Evolutionary conservation across 2,888 invertebrate species (phyloP).

Genomic region (Eilema caniola): DNA sequence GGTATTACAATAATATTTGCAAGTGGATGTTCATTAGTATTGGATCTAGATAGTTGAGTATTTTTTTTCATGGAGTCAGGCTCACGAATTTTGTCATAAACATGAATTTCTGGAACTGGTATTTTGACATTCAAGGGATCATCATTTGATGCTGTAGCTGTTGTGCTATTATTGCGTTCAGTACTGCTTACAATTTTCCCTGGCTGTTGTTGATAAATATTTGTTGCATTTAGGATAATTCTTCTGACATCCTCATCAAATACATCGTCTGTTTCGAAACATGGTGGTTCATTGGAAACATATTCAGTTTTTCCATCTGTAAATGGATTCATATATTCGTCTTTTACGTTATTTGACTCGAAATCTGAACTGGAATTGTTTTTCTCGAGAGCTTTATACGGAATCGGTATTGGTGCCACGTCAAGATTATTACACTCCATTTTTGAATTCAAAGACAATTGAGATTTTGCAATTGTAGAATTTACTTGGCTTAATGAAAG

Average conservation of each 20-base stretch:
- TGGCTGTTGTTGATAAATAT: neutral
- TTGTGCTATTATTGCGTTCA: neutral
- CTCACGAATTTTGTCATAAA: neutral
- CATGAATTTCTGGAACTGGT: slow-evolving; percentile 12
- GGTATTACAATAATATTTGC: slow-evolving; percentile 14
- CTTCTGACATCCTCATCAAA: neutral
- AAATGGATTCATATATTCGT: neutral
- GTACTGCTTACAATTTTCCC: neutral
- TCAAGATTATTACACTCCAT: neutral
- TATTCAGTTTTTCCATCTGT: neutral
- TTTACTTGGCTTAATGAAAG: neutral
- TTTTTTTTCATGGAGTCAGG: neutral
- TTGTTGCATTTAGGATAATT: neutral
- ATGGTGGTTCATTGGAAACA: neutral
- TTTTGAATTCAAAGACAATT: neutral
- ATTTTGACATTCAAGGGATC: slow-evolving; percentile 16
- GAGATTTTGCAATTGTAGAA: neutral
- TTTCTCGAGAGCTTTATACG: slow-evolving; percentile 3
- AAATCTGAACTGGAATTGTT: neutral
- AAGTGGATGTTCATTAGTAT: neutral
- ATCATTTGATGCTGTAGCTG: neutral
- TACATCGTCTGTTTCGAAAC: neutral
- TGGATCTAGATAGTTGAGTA: neutral
- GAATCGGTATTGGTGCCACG: neutral
- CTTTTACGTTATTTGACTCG: neutral